Conservation (phyloP, 2,113 vertebrate genomes). For the Platysteira castanea region DNA sequence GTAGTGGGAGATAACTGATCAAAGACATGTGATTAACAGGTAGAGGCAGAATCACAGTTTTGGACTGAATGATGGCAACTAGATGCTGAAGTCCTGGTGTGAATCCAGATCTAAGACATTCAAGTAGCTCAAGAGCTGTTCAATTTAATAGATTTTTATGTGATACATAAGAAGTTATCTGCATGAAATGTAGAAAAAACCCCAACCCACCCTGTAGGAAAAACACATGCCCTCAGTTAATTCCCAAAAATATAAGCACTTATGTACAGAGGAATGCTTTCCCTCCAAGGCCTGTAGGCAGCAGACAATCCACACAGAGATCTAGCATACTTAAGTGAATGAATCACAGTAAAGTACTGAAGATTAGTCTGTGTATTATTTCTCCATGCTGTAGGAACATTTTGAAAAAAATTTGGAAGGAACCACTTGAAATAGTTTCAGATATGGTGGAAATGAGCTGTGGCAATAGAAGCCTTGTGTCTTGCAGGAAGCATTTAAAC, state of each 20-base stretch:
- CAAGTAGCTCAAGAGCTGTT: not conserved
- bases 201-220: not conserved
- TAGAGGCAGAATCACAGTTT: not conserved
- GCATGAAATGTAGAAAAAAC: not conserved
- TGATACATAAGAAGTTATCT: not conserved
- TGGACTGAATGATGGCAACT: not conserved
- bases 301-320: not conserved
- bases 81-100: not conserved
- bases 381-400: not conserved
- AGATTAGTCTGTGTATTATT: not conserved
- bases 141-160: not conserved
- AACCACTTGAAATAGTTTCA: not conserved
- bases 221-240: not conserved
- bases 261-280: not conserved
- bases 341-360: not conserved
- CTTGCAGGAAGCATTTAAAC: not conserved
- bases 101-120: not conserved
- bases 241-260: not conserved
- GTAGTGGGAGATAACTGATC: too few species aligned
- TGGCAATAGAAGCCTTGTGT: not conserved
- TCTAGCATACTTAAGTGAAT: not conserved
- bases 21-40: not conserved
- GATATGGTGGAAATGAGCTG: not conserved
- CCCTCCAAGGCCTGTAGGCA: not conserved
- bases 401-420: not conserved